These are phyloP conservation scores for Oligia latruncula DNA, from an alignment of 2,888 invertebrate genomes.

Conservation along the genomic window DNA sequence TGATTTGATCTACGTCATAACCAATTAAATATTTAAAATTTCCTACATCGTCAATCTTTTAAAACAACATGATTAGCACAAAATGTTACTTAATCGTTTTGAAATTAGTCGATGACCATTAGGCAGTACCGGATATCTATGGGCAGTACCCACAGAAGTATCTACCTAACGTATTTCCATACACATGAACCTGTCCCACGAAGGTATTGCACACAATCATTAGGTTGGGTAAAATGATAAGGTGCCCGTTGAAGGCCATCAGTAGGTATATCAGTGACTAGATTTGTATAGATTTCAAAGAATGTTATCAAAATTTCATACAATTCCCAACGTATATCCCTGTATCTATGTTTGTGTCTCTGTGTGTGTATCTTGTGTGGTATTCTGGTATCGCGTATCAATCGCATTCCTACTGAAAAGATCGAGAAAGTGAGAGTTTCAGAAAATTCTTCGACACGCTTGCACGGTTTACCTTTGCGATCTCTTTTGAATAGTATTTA, in stretches of 20 bases:
- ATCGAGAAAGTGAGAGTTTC: constrained; percentile 30
- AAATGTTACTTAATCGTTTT: neutral
- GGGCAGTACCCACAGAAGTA: no score
- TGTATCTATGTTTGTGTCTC: constrained; percentile 1
- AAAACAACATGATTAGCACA: neutral
- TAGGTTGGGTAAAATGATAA: neutral
- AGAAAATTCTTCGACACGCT: constrained; percentile 27
- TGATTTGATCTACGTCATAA: neutral
- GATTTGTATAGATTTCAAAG: constrained; percentile 3
- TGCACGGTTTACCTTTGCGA: neutral
- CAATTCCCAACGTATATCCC: constrained; percentile 8
- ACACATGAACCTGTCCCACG: neutral
- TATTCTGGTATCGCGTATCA: constrained; percentile 27
- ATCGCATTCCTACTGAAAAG: constrained; percentile 34
- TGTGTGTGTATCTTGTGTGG: constrained; percentile 14
- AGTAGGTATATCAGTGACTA: neutral
- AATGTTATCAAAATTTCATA: constrained; percentile 13
- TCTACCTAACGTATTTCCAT: no score
- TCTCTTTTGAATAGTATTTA: neutral
- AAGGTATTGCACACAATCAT: neutral
- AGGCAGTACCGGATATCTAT: no score
- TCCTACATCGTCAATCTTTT: neutral
- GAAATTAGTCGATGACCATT: no score
- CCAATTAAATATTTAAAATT: constrained; percentile 1
- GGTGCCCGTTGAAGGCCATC: no score